Evolutionary conservation across 2,113 vertebrate species (phyloP), one percentile per base, ranked within the genome.

Genomic region (Chloebia gouldiae): DNA sequence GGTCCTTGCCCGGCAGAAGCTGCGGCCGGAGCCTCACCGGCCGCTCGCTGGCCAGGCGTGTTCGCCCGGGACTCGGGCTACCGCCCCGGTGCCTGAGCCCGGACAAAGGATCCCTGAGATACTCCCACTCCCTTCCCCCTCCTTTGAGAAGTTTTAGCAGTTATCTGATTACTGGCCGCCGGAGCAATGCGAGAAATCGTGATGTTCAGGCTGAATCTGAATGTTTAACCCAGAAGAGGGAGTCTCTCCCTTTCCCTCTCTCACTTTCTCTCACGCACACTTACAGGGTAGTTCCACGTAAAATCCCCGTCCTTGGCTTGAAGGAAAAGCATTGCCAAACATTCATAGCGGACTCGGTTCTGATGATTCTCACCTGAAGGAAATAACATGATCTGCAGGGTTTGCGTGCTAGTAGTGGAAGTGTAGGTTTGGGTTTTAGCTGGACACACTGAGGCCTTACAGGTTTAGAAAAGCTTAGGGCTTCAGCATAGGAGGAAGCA

Each of bases 221-320:
- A 47, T 45, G 44, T 53, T 84, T 80, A 90, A 94, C 88, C 90
- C 92, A 90, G 91, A 88, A 92, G 81, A 95, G 91, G 95, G 95
- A 92, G 81, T 83, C 77, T 68, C 57, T 49, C 77, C 45, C 49
- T 85, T 45, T 66, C 25, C 35, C 68, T 57, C 54, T 49, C 40
- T 53, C 50, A 39, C 69, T 81, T 68, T 51, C 59, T 22, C 59
- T 65, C 60, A 30, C 7, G 1, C 53, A 47, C 61, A 5, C 37
- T 81, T 49, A 22, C 27, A 47, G 42, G 47, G 22, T 3, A 59
- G 42, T 76, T 86, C 37, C 59, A 25, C 2, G 6, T 50, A 68
- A 86, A 66, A 73, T 18, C 63, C 45, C 33, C 42, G 4, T 66
- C 44, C 69, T 70, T 21, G 51, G 28, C 49, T 31, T 49, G 69